Evolutionary conservation across 2,888 invertebrate species (phyloP).

Genomic region (Aspidapion aeneum): DNA sequence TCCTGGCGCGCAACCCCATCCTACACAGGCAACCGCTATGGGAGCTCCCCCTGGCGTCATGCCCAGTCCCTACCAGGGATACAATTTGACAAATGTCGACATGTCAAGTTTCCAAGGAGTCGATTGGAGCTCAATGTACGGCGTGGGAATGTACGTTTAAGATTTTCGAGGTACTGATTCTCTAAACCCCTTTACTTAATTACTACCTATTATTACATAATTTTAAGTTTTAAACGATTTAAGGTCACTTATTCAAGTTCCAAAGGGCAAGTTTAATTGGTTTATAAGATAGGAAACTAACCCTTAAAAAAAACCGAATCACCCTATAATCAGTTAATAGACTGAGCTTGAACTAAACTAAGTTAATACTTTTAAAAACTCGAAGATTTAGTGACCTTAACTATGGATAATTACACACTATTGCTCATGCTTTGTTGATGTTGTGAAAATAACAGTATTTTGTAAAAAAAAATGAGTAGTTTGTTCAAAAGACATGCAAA

Average conservation of each 20-base stretch:
- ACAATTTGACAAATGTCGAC: constrained; percentile 84
- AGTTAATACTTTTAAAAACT: no score
- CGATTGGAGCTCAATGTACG: constrained; percentile 90
- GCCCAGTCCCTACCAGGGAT: constrained; percentile 69
- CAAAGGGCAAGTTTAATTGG: no score
- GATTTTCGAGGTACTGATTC: constrained; percentile 27
- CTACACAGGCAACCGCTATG: constrained; percentile 53
- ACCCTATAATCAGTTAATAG: no score
- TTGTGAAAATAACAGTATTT: not conserved
- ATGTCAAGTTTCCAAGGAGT: constrained; percentile 91
- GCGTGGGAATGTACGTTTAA: constrained; percentile 90
- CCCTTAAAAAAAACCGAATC: no score
- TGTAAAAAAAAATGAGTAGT: no score
- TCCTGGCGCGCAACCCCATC: constrained; percentile 51
- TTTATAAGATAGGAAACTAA: no score
- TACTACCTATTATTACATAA: not conserved
- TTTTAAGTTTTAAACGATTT: not conserved
- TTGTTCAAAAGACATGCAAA: no score
- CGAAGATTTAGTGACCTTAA: not conserved
- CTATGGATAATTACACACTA: not conserved
- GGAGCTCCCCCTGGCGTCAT: constrained; percentile 62
- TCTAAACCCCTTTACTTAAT: not conserved
- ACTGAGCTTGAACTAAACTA: not conserved
- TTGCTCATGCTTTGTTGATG: not conserved
- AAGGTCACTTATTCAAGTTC: not conserved